These are phyloP conservation scores for Setipinna tenuifilis DNA, from an alignment of 2,797 vertebrate species.

Conservation along the genomic window DNA sequence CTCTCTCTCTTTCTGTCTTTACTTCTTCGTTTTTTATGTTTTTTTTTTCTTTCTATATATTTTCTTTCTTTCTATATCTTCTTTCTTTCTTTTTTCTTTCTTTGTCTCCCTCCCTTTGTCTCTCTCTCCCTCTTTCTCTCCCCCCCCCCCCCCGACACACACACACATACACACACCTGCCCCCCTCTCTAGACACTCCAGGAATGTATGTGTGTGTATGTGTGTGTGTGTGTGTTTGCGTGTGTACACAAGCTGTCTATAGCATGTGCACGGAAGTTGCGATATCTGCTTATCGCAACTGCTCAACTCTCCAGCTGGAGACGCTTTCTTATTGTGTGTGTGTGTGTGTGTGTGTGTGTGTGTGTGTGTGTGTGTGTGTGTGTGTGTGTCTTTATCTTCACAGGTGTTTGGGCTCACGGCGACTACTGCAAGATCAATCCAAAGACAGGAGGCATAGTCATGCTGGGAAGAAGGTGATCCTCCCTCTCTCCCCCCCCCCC, in stretches of 20 bases:
- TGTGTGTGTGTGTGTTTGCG: background rate
- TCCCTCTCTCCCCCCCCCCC: background rate
- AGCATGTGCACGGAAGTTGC: background rate
- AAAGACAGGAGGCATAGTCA: slow-evolving; percentile 89
- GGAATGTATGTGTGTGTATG: background rate
- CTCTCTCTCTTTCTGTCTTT: background rate
- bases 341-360: background rate
- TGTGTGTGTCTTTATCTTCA: background rate
- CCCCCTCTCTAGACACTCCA: no score
- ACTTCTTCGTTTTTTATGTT: no score
- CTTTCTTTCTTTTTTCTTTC: background rate
- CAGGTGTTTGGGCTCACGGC: slow-evolving; percentile 92
- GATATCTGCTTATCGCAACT: slow-evolving; percentile 1
- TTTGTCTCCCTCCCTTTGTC: background rate
- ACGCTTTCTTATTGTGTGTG: background rate
- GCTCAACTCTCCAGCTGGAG: slow-evolving; percentile 18
- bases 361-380: background rate
- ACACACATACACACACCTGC: no score
- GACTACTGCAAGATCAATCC: slow-evolving; percentile 98
- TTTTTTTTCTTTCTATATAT: no score
- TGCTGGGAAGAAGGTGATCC: slow-evolving; percentile 92
- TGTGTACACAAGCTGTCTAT: background rate
- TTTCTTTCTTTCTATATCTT: no score
- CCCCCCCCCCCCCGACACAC: no score
- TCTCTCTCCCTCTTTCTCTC: background rate